Evolutionary conservation across 2,888 invertebrate species (phyloP).

Genomic region (Tetragonisca angustula): DNA sequence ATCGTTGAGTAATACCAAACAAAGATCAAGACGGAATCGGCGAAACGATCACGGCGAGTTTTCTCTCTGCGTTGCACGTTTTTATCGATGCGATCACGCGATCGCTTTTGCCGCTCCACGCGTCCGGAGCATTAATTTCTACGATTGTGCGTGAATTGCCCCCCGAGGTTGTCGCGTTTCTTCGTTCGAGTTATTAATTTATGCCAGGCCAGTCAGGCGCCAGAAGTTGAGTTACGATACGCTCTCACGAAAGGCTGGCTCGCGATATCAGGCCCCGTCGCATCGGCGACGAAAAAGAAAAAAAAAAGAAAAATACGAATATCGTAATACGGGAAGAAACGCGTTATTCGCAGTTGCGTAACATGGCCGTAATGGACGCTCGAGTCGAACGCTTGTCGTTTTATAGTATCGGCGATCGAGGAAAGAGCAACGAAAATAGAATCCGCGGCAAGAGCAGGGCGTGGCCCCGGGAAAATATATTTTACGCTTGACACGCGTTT

Average conservation of each 20-base stretch:
- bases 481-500: neutral
- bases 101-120: constrained; percentile 8
- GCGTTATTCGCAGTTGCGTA: constrained; percentile 45
- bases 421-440: constrained; percentile 22
- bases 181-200: constrained; percentile 54
- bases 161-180: constrained; percentile 33
- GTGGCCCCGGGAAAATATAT: constrained; percentile 19
- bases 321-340: constrained; percentile 35
- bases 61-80: neutral
- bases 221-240: constrained; percentile 46
- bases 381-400: constrained; percentile 19
- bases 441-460: constrained; percentile 8
- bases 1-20: neutral
- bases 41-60: constrained; percentile 2
- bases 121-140: constrained; percentile 16
- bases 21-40: neutral
- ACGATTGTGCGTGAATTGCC: constrained; percentile 29
- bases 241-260: constrained; percentile 24
- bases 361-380: constrained; percentile 4
- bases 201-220: constrained; percentile 22
- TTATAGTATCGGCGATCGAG: neutral
- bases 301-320: constrained; percentile 46
- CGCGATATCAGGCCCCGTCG: constrained; percentile 38
- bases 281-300: constrained; percentile 3
- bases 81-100: constrained; percentile 21